Evolutionary conservation across 2,797 vertebrate genomes (phyloP), one percentile per base, ranked within the genome.

Genomic region (Aeoliscus strigatus): DNA sequence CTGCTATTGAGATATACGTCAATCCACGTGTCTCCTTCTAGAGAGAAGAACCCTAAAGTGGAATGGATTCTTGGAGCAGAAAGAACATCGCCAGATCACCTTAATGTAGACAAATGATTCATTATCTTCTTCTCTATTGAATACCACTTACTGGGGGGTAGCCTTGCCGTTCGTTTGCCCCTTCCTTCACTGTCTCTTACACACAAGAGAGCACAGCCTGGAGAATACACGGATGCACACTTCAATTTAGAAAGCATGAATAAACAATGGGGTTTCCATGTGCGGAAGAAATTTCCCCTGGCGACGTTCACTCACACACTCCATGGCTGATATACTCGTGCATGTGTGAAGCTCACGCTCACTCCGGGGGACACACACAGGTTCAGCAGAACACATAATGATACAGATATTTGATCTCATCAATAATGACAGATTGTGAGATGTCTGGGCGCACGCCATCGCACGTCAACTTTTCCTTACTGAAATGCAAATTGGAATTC

Each of bases 161-260:
- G n/a, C n/a, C 37, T 33, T 35, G n/a, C 21, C 30, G 37, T 39
- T 51, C 23, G 42, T 50, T 38, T 7, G 0, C 25, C 27, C 4
- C 17, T 36, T 51, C 56, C 41, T 51, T 68, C 44, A 9, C 34
- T 60, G 39, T 63, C 52, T 45, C 27, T 72, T 66, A 72, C 63
- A 45, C 75, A 60, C 75, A 27, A 37, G 74, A 72, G 72, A 78
- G 47, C 39, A 18, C 51, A 63, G 73, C 49, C 51, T 27, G 38
- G 72, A 84, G 75, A 82, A 79, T 70, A 72, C 73, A 57, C 74
- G 77, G 69, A 84, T 73, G 72, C 77, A 80, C 76, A 85, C 77
- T 85, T 83, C 79, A 86, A 84, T 90, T 88, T 83, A 85, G 79
- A 77, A 67, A 76, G 78, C 80, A 86, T 81, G 81, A 87, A 87